Conservation (phyloP, 2,888 invertebrate genomes). For the Linnaemya tessellans region DNA sequence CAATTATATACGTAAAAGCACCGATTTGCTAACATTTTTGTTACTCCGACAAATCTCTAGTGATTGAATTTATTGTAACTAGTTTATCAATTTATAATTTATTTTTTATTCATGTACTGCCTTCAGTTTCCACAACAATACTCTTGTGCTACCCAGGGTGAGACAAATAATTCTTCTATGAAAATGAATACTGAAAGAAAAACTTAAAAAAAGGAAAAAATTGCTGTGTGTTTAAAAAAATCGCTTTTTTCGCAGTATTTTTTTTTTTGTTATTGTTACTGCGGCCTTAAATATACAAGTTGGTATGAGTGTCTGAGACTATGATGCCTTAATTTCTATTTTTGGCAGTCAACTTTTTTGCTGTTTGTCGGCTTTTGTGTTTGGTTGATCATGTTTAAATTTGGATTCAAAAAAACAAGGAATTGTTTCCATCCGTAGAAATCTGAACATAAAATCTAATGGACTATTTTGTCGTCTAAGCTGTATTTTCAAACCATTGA, state of each 20-base stretch:
- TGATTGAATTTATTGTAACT: no score
- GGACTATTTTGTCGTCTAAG: slow-evolving; percentile 53
- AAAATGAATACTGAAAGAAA: background rate
- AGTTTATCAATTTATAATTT: background rate
- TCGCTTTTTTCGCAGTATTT: background rate
- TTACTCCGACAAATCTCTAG: no score
- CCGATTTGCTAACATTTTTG: no score
- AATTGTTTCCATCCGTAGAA: slow-evolving; percentile 32
- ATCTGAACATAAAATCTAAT: slow-evolving; percentile 47
- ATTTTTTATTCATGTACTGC: background rate
- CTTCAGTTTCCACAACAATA: background rate
- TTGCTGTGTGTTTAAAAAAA: background rate
- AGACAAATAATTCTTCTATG: background rate
- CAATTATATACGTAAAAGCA: no score
- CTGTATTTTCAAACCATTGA: slow-evolving; percentile 64
- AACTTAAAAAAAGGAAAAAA: background rate
- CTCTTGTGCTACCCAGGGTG: background rate
- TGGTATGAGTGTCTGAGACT: background rate
- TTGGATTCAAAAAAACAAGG: slow-evolving; percentile 31
- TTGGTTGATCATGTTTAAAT: slow-evolving; percentile 1
- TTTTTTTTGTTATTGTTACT: background rate
- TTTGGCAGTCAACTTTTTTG: slow-evolving; percentile 40
- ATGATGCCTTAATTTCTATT: slow-evolving; percentile 46
- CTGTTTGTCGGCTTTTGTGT: slow-evolving; percentile 1
- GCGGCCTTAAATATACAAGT: background rate